These are phyloP conservation scores for Nemoura dubitans DNA, from an alignment of 2,888 invertebrate species.

Conservation along the genomic window DNA sequence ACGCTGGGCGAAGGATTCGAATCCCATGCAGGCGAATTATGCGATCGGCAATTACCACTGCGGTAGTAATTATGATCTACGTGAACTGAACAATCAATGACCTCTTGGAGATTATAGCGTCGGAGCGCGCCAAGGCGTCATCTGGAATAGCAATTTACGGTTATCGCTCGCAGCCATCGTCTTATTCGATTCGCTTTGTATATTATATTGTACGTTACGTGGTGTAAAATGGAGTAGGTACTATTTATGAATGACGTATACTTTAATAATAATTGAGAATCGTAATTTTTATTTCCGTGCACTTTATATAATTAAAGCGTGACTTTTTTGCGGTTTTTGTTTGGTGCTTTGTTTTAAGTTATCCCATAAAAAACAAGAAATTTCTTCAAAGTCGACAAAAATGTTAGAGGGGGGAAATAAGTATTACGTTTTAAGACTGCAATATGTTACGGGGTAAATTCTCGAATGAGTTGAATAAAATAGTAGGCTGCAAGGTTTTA, in stretches of 20 bases:
- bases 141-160: slow-evolving; percentile 28
- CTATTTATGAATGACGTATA: slow-evolving; percentile 9
- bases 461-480: neutral
- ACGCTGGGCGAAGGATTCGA: neutral
- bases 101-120: slow-evolving; percentile 19
- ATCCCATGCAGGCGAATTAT: neutral
- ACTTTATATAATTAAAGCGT: slow-evolving; percentile 1
- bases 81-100: slow-evolving; percentile 34
- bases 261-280: neutral
- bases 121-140: neutral
- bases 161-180: neutral
- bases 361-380: neutral
- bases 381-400: neutral
- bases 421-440: neutral
- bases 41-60: slow-evolving; percentile 24
- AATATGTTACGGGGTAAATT: neutral
- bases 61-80: slow-evolving; percentile 25
- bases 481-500: neutral
- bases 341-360: slow-evolving; percentile 12
- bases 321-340: slow-evolving; percentile 12
- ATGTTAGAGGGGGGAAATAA: neutral
- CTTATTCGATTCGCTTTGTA: slow-evolving; percentile 9
- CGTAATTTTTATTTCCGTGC: neutral
- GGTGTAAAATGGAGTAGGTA: slow-evolving; percentile 16
- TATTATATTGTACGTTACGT: slow-evolving; percentile 10